Conservation (phyloP, 1,140 invertebrate species). For the Rhopalosiphum maidis region DNA sequence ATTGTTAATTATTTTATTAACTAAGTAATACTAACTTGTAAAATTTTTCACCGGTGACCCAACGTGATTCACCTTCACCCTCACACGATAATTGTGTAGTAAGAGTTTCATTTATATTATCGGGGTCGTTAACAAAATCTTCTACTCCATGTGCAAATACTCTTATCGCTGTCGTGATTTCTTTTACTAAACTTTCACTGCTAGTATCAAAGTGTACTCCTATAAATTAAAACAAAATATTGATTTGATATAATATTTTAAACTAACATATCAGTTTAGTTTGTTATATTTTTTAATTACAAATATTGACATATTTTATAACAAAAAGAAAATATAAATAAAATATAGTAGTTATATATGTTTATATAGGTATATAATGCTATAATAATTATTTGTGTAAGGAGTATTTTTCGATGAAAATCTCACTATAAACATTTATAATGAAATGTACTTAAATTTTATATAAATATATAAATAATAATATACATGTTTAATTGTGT, state of each 20-base stretch:
- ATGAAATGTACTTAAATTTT: neutral
- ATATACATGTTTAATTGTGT: no score
- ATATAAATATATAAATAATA: no score
- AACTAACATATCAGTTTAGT: neutral
- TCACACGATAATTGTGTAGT: conserved; percentile 84
- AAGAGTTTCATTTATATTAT: conserved; percentile 73
- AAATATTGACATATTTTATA: neutral
- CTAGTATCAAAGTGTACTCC: conserved; percentile 92
- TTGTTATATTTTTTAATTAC: neutral
- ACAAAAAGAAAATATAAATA: neutral
- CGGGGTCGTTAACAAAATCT: conserved; percentile 78
- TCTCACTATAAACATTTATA: no score
- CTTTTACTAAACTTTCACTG: conserved; percentile 77
- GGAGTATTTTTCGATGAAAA: no score
- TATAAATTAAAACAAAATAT: conserved; percentile 63
- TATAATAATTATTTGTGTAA: no score
- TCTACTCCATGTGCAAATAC: conserved; percentile 91
- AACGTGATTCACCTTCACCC: conserved; percentile 75
- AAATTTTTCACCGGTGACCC: conserved; percentile 78
- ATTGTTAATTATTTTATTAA: neutral
- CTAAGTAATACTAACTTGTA: conserved; percentile 66
- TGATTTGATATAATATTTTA: neutral
- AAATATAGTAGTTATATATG: no score
- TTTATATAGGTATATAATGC: no score
- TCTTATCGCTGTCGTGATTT: conserved; percentile 87